A percentile compares a stretch with the other conserved stretches of the same genome.
phyloP scores from a whole-genome alignment of 2,113 vertebrate species.

The Echinops telfairi region DNA sequence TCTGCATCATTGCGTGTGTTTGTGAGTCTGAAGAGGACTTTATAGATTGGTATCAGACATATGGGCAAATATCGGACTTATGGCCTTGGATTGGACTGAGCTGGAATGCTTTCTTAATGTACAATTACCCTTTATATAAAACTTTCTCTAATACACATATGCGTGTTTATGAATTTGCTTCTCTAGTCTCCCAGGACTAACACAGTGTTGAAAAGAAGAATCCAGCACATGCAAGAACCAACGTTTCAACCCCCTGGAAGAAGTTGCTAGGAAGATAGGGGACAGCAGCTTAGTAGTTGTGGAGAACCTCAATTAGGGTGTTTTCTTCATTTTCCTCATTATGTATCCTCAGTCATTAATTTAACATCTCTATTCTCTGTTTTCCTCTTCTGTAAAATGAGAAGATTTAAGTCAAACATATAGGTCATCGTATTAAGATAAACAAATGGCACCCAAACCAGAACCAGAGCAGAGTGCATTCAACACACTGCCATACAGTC shows the following conservation, averaged over 20 bases:
- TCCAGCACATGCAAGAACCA: accelerated
- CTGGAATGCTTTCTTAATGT: too few relatives aligned
- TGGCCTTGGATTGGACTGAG: too few relatives aligned
- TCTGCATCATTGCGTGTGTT: too few relatives aligned
- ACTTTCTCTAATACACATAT: too few relatives aligned
- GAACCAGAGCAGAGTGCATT: background rate
- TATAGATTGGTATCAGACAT: too few relatives aligned
- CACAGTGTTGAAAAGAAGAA: background rate
- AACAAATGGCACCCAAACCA: background rate
- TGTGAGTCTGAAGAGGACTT: too few relatives aligned
- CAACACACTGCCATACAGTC: accelerated
- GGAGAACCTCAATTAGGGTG: background rate
- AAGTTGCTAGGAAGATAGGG: accelerated
- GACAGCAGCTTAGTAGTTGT: accelerated
- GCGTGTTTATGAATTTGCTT: too few relatives aligned
- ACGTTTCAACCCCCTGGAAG: background rate
- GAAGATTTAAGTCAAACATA: accelerated
- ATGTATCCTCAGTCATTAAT: accelerated
- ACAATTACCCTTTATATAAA: too few relatives aligned
- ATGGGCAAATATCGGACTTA: too few relatives aligned
- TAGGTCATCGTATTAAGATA: background rate
- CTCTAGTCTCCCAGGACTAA: too few relatives aligned
- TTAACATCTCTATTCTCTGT: accelerated
- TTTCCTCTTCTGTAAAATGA: background rate
- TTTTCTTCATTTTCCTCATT: accelerated